phyloP scores from a whole-genome alignment of 2,113 vertebrate species.

The Phoenicopterus ruber region DNA sequence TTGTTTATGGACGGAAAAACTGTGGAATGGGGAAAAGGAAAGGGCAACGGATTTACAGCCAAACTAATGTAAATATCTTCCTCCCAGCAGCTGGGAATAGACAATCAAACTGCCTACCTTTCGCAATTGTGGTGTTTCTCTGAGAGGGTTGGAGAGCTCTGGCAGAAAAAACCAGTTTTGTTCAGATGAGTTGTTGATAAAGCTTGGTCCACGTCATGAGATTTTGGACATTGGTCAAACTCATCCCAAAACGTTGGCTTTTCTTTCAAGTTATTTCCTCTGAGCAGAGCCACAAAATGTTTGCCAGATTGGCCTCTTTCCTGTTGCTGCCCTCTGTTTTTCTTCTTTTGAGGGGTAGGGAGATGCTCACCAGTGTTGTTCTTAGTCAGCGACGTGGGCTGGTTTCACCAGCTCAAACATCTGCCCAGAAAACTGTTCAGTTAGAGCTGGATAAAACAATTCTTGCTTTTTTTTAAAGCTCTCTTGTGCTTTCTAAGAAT shows the following conservation, averaged over 20 bases:
- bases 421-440: slow-evolving; percentile 25
- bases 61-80: neutral
- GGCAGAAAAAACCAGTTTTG: neutral
- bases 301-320: neutral
- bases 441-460: slow-evolving; percentile 12
- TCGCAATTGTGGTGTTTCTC: neutral
- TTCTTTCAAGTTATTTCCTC: slow-evolving; percentile 7
- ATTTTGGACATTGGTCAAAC: slow-evolving; percentile 8
- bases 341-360: neutral
- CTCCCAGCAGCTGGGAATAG: neutral
- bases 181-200: neutral
- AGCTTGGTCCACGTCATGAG: neutral
- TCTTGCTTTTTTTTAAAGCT: slow-evolving; percentile 3
- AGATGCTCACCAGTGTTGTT: neutral
- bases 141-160: neutral
- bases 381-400: slow-evolving; percentile 13
- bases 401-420: slow-evolving; percentile 9
- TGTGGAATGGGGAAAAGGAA: neutral
- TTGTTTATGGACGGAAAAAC: neutral
- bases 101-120: neutral
- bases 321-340: slow-evolving; percentile 16
- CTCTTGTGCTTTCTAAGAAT: slow-evolving; percentile 71
- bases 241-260: neutral
- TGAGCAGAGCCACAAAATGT: neutral
- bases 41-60: neutral